Evolutionary conservation across 1,140 invertebrate genomes (phyloP), one percentile per base, ranked within the genome.

Genomic region (Ips typographus): DNA sequence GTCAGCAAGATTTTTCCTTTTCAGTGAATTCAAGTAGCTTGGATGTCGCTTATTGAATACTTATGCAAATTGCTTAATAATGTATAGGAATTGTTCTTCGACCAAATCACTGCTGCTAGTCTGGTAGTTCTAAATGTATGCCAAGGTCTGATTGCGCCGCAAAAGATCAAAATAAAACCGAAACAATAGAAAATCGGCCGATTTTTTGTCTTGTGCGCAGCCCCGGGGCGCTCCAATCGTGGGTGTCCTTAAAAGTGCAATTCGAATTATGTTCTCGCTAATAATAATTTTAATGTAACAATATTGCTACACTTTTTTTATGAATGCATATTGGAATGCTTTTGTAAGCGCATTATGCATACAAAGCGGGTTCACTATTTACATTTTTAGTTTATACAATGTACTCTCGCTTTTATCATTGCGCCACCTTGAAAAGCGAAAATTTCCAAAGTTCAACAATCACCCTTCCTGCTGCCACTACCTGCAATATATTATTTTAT

Each of bases 201-300:
- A 5, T 49, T 65, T 65, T 65, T 65, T 65, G 64, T 65, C 53
- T 22, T 40, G 51, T 47, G 51, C n/a, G 22, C 22, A 6, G 64
- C 64, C 64, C 43, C 40, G 22, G 37, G 53, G 64, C 64, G 39
- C 41, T 44, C 55, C 38, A 56, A 44, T 57, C 53, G 64, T 65
- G 64, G 64, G 64, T 65, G 64, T 65, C 64, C 64, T 65, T 65
- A 65, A 40, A 57, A 64, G 41, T 49, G 55, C 55, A 65, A 47
- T 58, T 38, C 40, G 64, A 56, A 44, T 58, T 47, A 58, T 44
- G 64, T 36, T 58, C 47, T 40, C 41, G 55, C 64, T 57, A 65
- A 65, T 65, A 65, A 65, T 49, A 49, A 49, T 49, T 49, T 49
- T 49, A 6, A 49, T 49, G 44, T 49, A 49, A 49, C 44, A 49